Percentiles rank a stretch among this genome's conserved stretches.
phyloP scores from a whole-genome alignment of 2,797 vertebrate genomes.

The Acipenser oxyrinchus region DNA sequence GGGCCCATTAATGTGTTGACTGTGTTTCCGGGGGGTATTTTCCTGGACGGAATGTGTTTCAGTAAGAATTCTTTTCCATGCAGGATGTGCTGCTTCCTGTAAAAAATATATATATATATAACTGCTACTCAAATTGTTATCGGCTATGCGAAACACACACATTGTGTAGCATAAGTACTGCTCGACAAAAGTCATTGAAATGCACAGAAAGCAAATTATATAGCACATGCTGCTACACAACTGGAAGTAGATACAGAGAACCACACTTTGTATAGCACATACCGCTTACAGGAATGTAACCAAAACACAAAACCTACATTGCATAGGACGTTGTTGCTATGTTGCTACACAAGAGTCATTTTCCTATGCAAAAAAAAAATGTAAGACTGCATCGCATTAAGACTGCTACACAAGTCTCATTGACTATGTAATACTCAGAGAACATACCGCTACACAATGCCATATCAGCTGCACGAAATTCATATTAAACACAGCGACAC shows the following conservation, averaged over 20 bases:
- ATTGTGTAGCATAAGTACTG: slow-evolving; percentile 28
- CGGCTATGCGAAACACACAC: slow-evolving; percentile 37
- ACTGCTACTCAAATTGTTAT: not conserved
- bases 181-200: slow-evolving; percentile 29
- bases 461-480: slow-evolving; percentile 49
- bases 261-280: slow-evolving; percentile 47
- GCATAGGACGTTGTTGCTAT: slow-evolving; percentile 45
- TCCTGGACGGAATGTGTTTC: no score
- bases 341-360: slow-evolving; percentile 47
- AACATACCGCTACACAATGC: slow-evolving; percentile 39
- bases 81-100: not conserved
- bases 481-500: slow-evolving; percentile 50
- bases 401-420: slow-evolving; percentile 49
- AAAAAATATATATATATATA: not conserved
- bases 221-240: slow-evolving; percentile 71
- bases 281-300: slow-evolving; percentile 36
- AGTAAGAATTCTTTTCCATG: no score
- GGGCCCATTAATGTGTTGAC: no score
- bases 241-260: slow-evolving; percentile 45
- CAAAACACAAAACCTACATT: slow-evolving; percentile 39
- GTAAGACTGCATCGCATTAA: slow-evolving; percentile 51
- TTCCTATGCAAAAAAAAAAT: slow-evolving; percentile 54
- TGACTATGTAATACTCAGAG: slow-evolving; percentile 48
- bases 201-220: slow-evolving; percentile 50
- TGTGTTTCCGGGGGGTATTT: no score